Base-by-base conservation (phyloP, 2,113 vertebrate species). In the Rhizomys pruinosus region DNA sequence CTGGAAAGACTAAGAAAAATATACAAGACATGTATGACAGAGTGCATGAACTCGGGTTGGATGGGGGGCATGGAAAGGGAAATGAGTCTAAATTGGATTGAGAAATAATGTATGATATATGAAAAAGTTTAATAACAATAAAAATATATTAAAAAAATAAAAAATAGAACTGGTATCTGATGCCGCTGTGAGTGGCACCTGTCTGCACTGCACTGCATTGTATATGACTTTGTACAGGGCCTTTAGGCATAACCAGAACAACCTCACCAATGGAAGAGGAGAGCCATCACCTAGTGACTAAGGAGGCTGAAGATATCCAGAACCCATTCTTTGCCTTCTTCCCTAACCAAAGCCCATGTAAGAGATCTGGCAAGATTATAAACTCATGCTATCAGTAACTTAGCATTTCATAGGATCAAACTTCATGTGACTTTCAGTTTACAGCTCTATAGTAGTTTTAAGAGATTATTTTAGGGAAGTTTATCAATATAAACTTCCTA, bases 401-500 rank as follows among this genome's bases (percentile, higher is more conserved):
- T 27, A 79, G 42, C 17, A 47, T 79, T 44, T 59, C 32, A 20
- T 17, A 91, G 69, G 44, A 57, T 44, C 68, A 87, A 79, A 57
- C 32, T 80, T 42, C 73, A 3, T 85, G n/a, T 76, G 63, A 44
- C 85, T 89, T 89, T 81, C 78, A 44, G 71, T 81, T 52, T 6
- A 81, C 55, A 42, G n/a, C 55, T 25, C 73, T 59, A 17, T 73
- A 59, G 57, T 68, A 68, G 64, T 61, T 90, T 25, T 61, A 72
- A 79, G 55, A 80, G 15, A 77, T 88, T 90, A 63, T 79, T 72
- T 91, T 92, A 90, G 42, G 55, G 17, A 32, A 44, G 80, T 80
- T 90, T 52, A 82, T 73, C 29, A 17, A 34, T 55, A 47, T 27
- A 94, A 85, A 93, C 15, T 3, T 73, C 25, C 82, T 91, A 29